Conservation (phyloP, 2,888 invertebrate species). For the Tachystola acroxantha region DNA sequence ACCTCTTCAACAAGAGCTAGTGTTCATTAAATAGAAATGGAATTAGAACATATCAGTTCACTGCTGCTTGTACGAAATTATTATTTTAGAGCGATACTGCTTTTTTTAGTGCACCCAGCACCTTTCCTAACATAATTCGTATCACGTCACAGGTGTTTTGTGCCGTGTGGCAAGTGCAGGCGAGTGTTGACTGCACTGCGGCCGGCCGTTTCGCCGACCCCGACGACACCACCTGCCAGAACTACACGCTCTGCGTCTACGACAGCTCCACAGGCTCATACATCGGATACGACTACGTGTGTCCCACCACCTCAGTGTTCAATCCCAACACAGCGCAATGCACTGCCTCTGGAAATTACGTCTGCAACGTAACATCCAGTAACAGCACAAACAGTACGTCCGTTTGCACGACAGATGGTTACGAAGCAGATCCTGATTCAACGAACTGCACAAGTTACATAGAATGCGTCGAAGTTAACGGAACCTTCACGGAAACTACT, state of each 20-base stretch:
- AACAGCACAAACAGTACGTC: constrained; percentile 20
- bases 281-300: constrained; percentile 51
- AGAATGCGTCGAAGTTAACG: constrained; percentile 45
- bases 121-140: no score
- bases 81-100: no score
- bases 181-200: constrained; percentile 45
- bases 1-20: no score
- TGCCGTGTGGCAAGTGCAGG: constrained; percentile 21
- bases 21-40: no score
- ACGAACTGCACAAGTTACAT: constrained; percentile 52
- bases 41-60: no score
- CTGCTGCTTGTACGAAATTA: no score
- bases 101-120: no score
- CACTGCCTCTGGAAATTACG: constrained; percentile 44
- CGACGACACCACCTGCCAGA: constrained; percentile 54
- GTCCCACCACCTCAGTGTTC: constrained; percentile 59
- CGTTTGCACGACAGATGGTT: constrained; percentile 50
- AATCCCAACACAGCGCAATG: constrained; percentile 45
- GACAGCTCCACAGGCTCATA: constrained; percentile 30
- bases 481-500: constrained; percentile 38
- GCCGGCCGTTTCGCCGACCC: constrained; percentile 54
- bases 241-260: constrained; percentile 57
- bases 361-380: constrained; percentile 33
- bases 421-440: constrained; percentile 41
- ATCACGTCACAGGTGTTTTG: constrained; percentile 26